These are phyloP conservation scores for Poeciliopsis prolifica DNA, from an alignment of 2,113 vertebrate species.

Conservation along the genomic window DNA sequence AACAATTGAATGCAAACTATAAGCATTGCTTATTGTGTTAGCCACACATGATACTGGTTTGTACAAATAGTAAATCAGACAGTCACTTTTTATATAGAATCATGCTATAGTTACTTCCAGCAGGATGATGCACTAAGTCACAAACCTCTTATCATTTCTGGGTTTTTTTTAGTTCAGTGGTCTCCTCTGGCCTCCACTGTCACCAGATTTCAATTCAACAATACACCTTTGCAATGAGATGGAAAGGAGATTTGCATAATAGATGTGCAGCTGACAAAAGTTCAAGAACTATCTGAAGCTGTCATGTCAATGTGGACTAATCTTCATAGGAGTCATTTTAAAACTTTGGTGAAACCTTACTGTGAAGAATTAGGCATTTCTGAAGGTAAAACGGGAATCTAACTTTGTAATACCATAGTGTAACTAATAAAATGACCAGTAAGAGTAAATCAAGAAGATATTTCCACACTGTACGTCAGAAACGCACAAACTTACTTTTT, in stretches of 20 bases:
- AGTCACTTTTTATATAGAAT: neutral
- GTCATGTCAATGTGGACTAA: neutral
- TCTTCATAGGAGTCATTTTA: neutral
- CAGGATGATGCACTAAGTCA: neutral
- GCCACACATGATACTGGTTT: too few species aligned
- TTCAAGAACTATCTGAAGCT: too few species aligned
- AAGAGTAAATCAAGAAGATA: neutral
- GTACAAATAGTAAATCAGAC: too few species aligned
- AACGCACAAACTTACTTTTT: neutral
- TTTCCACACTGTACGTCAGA: neutral
- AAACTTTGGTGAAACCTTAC: neutral
- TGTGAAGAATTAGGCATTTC: neutral
- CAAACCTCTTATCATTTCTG: neutral
- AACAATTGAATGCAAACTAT: too few species aligned
- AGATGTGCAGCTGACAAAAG: neutral
- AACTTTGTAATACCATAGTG: neutral
- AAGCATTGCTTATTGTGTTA: too few species aligned
- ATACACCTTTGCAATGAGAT: neutral
- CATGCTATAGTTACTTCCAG: neutral
- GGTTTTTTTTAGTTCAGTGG: neutral
- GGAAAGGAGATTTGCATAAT: neutral
- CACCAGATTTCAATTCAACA: neutral
- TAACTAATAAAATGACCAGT: neutral
- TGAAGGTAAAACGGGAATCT: neutral
- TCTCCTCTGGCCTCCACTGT: neutral